Conservation (phyloP, 2,113 vertebrate species). For the Anthoscopus minutus region DNA sequence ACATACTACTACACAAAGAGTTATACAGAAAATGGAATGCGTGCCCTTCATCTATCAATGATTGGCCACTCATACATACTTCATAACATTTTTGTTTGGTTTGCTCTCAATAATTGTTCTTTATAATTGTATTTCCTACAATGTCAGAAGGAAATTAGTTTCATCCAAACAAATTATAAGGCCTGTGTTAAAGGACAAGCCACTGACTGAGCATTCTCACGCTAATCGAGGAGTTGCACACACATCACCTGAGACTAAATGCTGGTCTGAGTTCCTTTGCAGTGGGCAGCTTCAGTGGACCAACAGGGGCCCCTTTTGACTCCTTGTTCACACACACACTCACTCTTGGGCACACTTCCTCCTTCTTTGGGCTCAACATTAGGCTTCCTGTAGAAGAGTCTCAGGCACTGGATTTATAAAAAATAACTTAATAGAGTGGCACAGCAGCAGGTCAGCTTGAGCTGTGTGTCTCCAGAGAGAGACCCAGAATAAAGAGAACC, state of each 20-base stretch:
- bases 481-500: not conserved
- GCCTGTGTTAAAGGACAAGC: not conserved
- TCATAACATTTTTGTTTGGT: not conserved
- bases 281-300: not conserved
- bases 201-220: not conserved
- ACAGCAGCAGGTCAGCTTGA: not conserved
- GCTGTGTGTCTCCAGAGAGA: not conserved
- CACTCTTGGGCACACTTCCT: not conserved
- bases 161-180: not conserved
- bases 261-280: not conserved
- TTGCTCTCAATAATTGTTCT: not conserved
- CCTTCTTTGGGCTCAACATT: not conserved
- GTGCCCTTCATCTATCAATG: not conserved
- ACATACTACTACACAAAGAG: not conserved
- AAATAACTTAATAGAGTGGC: not conserved
- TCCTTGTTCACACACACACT: not conserved
- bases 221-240: not conserved
- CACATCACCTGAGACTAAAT: not conserved
- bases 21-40: not conserved
- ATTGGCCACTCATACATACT: not conserved
- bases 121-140: not conserved
- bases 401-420: not conserved
- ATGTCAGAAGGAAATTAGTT: not conserved
- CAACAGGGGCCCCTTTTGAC: not conserved
- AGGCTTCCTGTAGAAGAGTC: not conserved